Evolutionary conservation across 2,113 vertebrate genomes (phyloP).

Genomic region (Thamnophis sirtalis): DNA sequence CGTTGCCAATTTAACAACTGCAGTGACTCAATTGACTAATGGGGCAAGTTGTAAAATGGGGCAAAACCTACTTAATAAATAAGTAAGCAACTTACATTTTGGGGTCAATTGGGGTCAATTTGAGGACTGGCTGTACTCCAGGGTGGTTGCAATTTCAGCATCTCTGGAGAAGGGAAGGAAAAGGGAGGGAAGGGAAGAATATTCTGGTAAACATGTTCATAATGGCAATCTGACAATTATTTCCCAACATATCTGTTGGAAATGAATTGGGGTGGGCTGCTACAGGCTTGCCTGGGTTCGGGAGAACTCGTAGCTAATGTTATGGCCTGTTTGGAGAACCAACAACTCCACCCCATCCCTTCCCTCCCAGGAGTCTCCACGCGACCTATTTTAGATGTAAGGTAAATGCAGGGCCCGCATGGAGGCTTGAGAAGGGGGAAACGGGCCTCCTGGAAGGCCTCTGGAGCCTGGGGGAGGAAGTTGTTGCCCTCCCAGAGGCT

Average conservation of each 20-base stretch:
- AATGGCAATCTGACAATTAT: slow-evolving; percentile 16
- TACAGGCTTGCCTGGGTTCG: too few species aligned
- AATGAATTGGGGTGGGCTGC: background rate
- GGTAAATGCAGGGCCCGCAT: too few species aligned
- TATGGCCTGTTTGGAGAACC: too few species aligned
- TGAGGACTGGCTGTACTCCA: background rate
- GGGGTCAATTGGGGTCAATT: background rate
- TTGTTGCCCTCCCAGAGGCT: too few species aligned
- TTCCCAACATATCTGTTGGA: slow-evolving; percentile 31
- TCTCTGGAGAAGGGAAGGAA: background rate
- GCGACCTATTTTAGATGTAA: too few species aligned
- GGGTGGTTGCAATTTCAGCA: slow-evolving; percentile 30
- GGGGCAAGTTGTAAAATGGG: background rate
- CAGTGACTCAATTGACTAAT: background rate
- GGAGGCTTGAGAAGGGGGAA: too few species aligned
- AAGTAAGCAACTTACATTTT: background rate
- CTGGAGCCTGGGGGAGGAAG: too few species aligned
- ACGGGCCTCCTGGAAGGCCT: too few species aligned
- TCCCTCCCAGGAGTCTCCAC: too few species aligned
- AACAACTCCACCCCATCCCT: too few species aligned
- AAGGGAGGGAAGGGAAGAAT: background rate
- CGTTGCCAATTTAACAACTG: background rate
- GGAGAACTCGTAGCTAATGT: too few species aligned
- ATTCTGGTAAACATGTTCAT: slow-evolving; percentile 41
- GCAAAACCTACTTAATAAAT: background rate